Evolutionary conservation across 2,113 vertebrate species (phyloP).

Genomic region (Psittacus erithacus): DNA sequence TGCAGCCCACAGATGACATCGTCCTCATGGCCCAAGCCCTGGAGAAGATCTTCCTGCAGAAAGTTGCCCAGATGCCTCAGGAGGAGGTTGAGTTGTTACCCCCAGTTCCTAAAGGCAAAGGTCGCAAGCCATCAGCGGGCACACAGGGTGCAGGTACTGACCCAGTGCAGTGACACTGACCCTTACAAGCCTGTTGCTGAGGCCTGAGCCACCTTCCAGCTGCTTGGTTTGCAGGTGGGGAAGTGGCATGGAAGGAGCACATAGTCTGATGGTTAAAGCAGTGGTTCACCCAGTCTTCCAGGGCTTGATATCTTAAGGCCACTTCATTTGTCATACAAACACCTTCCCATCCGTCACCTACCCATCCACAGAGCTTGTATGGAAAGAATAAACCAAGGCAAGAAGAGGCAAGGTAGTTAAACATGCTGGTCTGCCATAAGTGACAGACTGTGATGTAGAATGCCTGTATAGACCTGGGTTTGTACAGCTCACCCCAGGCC

Average conservation of each 20-base stretch:
- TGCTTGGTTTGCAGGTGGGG: neutral
- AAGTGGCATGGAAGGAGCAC: neutral
- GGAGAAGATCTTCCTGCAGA: conserved; percentile 96
- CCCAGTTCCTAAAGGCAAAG: conserved; percentile 85
- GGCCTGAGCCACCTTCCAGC: neutral
- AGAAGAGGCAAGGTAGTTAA: neutral
- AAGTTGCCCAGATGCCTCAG: conserved; percentile 92
- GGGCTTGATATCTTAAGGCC: neutral
- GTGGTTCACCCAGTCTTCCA: neutral
- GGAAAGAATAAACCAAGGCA: neutral
- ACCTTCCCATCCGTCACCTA: neutral
- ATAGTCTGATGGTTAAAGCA: neutral
- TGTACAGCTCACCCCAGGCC: neutral
- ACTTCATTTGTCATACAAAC: neutral
- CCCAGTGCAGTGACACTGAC: fast-evolving
- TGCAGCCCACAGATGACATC: conserved; percentile 95
- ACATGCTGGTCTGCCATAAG: neutral
- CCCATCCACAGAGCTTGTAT: neutral
- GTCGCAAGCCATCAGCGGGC: conserved; percentile 77
- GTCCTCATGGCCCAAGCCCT: conserved; percentile 97
- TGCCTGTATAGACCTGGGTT: neutral
- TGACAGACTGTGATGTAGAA: neutral
- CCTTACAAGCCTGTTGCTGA: neutral
- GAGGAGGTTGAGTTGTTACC: conserved; percentile 88
- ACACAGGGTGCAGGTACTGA: conserved; percentile 77